Evolutionary conservation across 2,888 invertebrate genomes (phyloP).

Genomic region (Agrochola lota): DNA sequence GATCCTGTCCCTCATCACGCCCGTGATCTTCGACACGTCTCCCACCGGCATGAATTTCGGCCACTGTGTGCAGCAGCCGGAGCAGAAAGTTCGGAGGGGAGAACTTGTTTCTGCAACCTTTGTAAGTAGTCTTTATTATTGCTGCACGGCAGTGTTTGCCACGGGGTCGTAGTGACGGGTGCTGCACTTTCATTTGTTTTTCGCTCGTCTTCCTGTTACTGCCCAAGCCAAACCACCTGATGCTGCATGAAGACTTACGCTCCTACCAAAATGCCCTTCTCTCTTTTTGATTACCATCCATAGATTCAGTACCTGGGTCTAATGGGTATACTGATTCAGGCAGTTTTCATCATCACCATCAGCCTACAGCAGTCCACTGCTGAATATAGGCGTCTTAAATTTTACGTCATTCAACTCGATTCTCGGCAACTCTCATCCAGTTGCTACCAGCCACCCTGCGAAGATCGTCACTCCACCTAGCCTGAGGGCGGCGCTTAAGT

Average conservation of each 20-base stretch:
- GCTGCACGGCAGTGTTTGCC: background rate
- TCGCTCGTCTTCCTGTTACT: background rate
- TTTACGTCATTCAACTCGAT: too few relatives aligned
- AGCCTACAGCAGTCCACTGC: too few relatives aligned
- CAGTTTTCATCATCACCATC: background rate
- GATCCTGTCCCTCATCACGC: conserved; percentile 93
- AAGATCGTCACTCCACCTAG: too few relatives aligned
- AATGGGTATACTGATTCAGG: background rate
- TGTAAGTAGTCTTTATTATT: conserved; percentile 86
- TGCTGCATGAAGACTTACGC: background rate
- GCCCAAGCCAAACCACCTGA: background rate
- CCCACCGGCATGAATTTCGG: conserved; percentile 93
- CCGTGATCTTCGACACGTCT: conserved; percentile 94
- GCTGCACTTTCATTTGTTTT: background rate
- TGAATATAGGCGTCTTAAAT: too few relatives aligned
- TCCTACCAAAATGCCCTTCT: too few relatives aligned
- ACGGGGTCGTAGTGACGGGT: background rate
- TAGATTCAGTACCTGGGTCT: background rate
- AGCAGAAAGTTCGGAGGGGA: conserved; percentile 90
- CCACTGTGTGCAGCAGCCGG: conserved; percentile 93
- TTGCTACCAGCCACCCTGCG: too few relatives aligned
- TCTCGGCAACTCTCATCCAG: too few relatives aligned
- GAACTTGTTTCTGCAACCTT: conserved; percentile 93
- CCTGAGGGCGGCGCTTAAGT: too few relatives aligned
- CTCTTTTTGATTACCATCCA: background rate